Base-by-base conservation (phyloP, 2,113 vertebrate species). In the Takifugu bimaculatus region DNA sequence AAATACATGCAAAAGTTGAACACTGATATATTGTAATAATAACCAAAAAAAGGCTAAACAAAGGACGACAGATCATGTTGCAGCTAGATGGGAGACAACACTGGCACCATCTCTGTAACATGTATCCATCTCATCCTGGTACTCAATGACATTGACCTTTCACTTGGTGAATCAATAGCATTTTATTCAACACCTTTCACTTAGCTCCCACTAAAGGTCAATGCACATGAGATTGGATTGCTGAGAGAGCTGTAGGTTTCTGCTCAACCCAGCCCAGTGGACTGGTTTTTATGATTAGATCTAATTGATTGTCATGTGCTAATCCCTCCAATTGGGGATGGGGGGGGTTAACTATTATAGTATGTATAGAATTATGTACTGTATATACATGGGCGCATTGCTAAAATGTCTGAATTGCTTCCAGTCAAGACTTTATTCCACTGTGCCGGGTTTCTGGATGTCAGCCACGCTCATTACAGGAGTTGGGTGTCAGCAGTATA, bases 131-230 rank as follows among this genome's bases (percentile, higher is more conserved):
- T 70, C 63, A 60, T 50, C 28, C 15, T 26, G 20, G 28, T 12
- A 25, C 53, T 68, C 56, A 59, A 35, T 69, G 60, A 57, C 60
- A 79, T 79, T 79, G 78, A 77, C 82, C 80, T 76, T 85, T 81
- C 13, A 57, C 63, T 53, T 68, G 39, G 35, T 62, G 57, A 80
- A 83, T 88, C 79, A 70, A 84, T 73, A 48, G 62, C 29, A 59
- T 75, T 82, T 81, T 47, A 83, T 77, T 75, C 68, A 74, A 57
- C 67, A 60, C 61, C 62, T 50, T 63, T 68, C 58, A 61, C 63
- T 69, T 28, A 53, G 53, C 55, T 57, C 65, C 26, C 3, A 53
- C 50, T 63, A 73, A 88, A 83, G 80, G 80, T 86, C 81, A 85
- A 74, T 29, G 71, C 60, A 72, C 56, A 54, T 50, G 26, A 61